phyloP scores from a whole-genome alignment of 2,797 vertebrate genomes.

The Sorex maritimensis region DNA sequence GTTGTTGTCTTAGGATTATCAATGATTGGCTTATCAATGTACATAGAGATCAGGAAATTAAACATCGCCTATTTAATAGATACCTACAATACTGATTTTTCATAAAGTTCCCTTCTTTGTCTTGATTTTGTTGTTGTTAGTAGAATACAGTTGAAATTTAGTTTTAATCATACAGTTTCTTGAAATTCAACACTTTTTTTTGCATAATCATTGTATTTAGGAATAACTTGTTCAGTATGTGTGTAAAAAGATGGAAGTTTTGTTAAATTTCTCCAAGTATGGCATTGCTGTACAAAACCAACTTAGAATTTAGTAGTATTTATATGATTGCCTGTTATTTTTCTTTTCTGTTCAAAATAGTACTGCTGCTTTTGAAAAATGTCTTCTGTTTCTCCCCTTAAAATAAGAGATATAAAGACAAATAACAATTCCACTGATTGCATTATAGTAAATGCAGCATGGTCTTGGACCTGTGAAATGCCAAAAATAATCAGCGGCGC shows the following conservation, averaged over 20 bases:
- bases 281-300: neutral
- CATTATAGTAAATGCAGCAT: conserved; percentile 83
- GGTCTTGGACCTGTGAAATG: conserved; percentile 81
- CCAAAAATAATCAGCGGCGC: conserved; percentile 80
- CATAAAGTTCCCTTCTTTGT: conserved; percentile 22
- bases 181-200: conserved; percentile 46
- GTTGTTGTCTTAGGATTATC: conserved; percentile 1
- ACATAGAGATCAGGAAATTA: conserved; percentile 32
- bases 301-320: neutral
- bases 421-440: conserved; percentile 74
- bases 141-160: neutral
- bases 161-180: neutral
- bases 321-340: conserved; percentile 58
- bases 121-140: conserved; percentile 4
- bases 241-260: neutral
- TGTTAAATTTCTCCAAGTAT: conserved; percentile 30
- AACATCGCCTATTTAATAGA: conserved; percentile 22
- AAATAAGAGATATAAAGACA: conserved; percentile 76
- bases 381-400: conserved; percentile 78
- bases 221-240: neutral
- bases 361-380: conserved; percentile 80
- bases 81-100: neutral
- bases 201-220: neutral
- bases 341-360: conserved; percentile 44
- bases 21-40: conserved; percentile 29